Percentiles rank a stretch among this genome's conserved stretches.
These are phyloP conservation scores for Aplocera efformata DNA, from an alignment of 2,888 invertebrate species.

Conservation along the genomic window DNA sequence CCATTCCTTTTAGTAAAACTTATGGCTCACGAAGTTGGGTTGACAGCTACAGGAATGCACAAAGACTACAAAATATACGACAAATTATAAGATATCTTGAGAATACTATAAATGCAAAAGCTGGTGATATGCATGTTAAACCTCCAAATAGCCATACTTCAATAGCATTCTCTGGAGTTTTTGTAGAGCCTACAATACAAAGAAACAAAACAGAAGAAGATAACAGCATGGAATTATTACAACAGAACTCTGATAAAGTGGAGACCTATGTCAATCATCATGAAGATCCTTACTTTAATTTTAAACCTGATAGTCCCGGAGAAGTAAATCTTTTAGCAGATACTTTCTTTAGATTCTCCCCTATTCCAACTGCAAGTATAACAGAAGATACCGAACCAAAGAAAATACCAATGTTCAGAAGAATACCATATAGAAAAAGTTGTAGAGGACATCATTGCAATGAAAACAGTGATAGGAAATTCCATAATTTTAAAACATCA, in stretches of 20 bases:
- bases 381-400: conserved; percentile 31
- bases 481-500: conserved; percentile 23
- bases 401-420: conserved; percentile 50
- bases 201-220: conserved; percentile 28
- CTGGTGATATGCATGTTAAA: conserved; percentile 56
- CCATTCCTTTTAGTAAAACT: conserved; percentile 62
- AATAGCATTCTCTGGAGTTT: conserved; percentile 65
- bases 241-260: conserved; percentile 41
- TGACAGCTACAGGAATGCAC: conserved; percentile 67
- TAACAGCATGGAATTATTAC: conserved; percentile 21
- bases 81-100: conserved; percentile 70
- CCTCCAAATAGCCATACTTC: conserved; percentile 45
- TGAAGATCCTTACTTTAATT: conserved; percentile 84
- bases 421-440: conserved; percentile 40
- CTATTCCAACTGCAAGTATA: conserved; percentile 35
- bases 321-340: conserved; percentile 87
- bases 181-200: conserved; percentile 51
- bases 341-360: conserved; percentile 56
- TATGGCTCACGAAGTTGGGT: conserved; percentile 64
- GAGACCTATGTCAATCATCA: conserved; percentile 52
- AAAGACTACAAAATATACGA: conserved; percentile 66
- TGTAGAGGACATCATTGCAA: conserved; percentile 45
- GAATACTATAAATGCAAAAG: conserved; percentile 68
- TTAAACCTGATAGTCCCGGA: conserved; percentile 86
- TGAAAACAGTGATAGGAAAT: conserved; percentile 23